Base-by-base conservation (phyloP, 2,113 vertebrate species). In the Fregata magnificens region DNA sequence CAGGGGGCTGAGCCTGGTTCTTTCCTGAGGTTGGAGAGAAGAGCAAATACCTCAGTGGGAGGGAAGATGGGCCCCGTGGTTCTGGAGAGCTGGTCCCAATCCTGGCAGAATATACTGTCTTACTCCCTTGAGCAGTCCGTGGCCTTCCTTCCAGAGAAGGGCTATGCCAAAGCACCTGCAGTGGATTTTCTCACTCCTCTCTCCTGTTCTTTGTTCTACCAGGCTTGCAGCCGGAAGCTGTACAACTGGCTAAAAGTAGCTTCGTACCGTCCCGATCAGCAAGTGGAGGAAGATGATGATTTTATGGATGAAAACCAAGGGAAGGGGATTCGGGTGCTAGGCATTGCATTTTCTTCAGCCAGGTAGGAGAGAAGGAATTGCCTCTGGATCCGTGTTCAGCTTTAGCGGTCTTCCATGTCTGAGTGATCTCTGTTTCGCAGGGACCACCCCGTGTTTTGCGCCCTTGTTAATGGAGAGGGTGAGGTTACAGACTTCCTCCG, bases 401-500 rank as follows among this genome's bases (percentile, higher is more conserved):
- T 49, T 86, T 5, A 71, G 20, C 40, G 69, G 17, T 31, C 17
- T 5, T 45, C 77, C 9, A 0, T 65, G 28, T 72, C 80, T 94
- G 78, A 94, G 32, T 5, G 28, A 15, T 17, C 42, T 76, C 31
- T 82, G 62, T 85, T 87, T 89, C 31, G 8, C 98, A 99, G 99
- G 97, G 99, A 99, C 93, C 99, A 99, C n/a, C 99, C 99, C 0
- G 99, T 99, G 77, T 99, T 99, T 95, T 99, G 99, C 5, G 99
- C 99, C 81, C 98, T 99, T 26, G 99, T 99, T 82, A 99, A 99
- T 4, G 99, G 99, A 31, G 99, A 99, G 86, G 99, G 99, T 40
- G 99, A 99, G 94, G 99, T 99, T 79, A 99, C 99, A 38, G 99
- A 99, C 95, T 99, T 99, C 96, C 98, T 99, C 62, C 99, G 99